These are phyloP conservation scores for Cepaea hortensis DNA, from an alignment of 2,888 invertebrate genomes.

Conservation along the genomic window DNA sequence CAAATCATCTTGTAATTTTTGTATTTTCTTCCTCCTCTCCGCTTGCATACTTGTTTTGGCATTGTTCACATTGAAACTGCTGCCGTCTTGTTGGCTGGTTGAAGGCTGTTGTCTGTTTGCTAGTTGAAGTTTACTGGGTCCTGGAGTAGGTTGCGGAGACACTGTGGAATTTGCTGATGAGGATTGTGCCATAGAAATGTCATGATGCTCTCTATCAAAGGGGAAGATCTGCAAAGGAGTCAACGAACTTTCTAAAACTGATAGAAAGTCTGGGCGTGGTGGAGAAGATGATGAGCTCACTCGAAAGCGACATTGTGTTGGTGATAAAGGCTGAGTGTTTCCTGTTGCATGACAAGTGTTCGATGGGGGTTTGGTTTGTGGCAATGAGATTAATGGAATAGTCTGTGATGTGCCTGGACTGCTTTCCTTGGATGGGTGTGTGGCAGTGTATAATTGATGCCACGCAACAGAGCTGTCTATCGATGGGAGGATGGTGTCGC, in stretches of 20 bases:
- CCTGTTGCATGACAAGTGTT: neutral
- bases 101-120: neutral
- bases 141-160: neutral
- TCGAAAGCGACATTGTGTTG: neutral
- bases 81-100: no score
- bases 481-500: neutral
- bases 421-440: neutral
- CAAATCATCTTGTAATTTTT: conserved; percentile 61
- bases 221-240: neutral
- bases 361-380: neutral
- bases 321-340: neutral
- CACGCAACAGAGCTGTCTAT: neutral
- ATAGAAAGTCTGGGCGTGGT: neutral
- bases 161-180: neutral
- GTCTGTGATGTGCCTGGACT: neutral
- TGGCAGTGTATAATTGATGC: neutral
- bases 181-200: neutral
- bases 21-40: conserved; percentile 60
- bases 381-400: neutral
- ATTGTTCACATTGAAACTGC: conserved; percentile 48
- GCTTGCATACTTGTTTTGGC: conserved; percentile 54
- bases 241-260: neutral
- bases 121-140: neutral
- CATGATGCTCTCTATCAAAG: neutral
- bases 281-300: neutral